Evolutionary conservation across 2,888 invertebrate genomes (phyloP).

Genomic region (Eulithis prunata): DNA sequence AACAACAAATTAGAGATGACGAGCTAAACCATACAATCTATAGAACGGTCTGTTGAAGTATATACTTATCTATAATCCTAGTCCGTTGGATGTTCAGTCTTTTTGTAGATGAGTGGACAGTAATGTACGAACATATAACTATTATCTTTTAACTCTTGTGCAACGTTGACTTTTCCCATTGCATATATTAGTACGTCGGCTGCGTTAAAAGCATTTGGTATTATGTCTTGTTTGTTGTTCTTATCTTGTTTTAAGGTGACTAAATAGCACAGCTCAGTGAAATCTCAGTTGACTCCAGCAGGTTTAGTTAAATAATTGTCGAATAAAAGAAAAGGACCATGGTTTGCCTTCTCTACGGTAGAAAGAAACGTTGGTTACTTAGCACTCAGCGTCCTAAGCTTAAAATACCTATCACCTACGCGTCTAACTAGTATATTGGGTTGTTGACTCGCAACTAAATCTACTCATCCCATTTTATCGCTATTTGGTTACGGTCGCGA

Average conservation of each 20-base stretch:
- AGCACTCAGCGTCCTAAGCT: too few species aligned
- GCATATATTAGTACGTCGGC: slow-evolving; percentile 46
- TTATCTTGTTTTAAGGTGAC: slow-evolving; percentile 50
- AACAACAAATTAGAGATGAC: too few species aligned
- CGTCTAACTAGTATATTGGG: background rate
- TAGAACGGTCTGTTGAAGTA: too few species aligned
- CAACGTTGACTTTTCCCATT: slow-evolving; percentile 49
- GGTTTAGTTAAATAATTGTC: too few species aligned
- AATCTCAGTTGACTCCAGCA: slow-evolving; percentile 4
- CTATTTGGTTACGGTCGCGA: slow-evolving; percentile 1
- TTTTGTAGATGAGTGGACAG: slow-evolving; percentile 34
- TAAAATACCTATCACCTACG: background rate
- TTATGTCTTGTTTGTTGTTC: slow-evolving; percentile 50
- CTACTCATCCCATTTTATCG: slow-evolving; percentile 8
- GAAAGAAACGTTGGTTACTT: too few species aligned
- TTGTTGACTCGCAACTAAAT: background rate
- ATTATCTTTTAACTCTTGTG: slow-evolving; percentile 43
- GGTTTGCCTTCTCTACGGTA: too few species aligned
- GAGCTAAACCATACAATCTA: too few species aligned
- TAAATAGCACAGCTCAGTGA: slow-evolving; percentile 34
- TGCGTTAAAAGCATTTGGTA: slow-evolving; percentile 48
- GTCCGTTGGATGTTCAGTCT: slow-evolving; percentile 19
- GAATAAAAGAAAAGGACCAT: too few species aligned
- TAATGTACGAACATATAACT: slow-evolving; percentile 37
- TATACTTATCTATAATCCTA: background rate